These are phyloP conservation scores for Toxostoma redivivum DNA, from an alignment of 2,113 vertebrate species.

Conservation along the genomic window DNA sequence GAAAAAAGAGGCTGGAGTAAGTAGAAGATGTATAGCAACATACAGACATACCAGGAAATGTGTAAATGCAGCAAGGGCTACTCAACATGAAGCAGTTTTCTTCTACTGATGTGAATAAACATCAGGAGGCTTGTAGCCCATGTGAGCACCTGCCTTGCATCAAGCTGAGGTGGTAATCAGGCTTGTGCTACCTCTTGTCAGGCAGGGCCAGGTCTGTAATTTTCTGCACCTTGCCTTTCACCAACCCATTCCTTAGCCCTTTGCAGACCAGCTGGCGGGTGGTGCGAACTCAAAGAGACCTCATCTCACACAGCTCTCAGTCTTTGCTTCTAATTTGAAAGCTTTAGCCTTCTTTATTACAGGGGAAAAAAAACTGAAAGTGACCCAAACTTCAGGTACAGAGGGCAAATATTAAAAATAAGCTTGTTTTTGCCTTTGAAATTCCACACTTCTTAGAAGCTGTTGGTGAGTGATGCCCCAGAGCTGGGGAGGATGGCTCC, in stretches of 20 bases:
- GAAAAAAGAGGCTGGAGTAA: neutral
- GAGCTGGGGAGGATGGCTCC: slow-evolving; percentile 36
- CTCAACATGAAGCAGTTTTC: neutral
- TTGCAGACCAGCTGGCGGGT: neutral
- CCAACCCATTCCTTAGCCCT: neutral
- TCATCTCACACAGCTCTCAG: neutral
- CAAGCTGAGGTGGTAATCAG: neutral
- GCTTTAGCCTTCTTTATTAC: slow-evolving; percentile 20
- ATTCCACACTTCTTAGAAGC: neutral
- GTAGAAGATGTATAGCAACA: neutral
- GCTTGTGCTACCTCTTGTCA: neutral
- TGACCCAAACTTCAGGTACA: slow-evolving; percentile 44
- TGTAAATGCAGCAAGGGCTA: neutral
- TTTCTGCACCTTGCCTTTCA: neutral
- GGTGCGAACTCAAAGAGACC: neutral
- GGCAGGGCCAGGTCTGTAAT: neutral
- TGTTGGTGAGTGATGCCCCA: slow-evolving; percentile 30
- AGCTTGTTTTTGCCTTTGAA: slow-evolving; percentile 41
- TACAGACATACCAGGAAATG: neutral
- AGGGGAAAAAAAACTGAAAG: neutral
- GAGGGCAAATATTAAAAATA: slow-evolving; percentile 46
- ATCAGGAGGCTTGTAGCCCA: rapidly evolving
- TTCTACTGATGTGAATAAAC: neutral
- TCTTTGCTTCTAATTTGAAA: slow-evolving; percentile 31
- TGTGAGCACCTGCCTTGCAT: neutral